phyloP scores from a whole-genome alignment of 1,140 invertebrate species.

The Colletes gigas region DNA sequence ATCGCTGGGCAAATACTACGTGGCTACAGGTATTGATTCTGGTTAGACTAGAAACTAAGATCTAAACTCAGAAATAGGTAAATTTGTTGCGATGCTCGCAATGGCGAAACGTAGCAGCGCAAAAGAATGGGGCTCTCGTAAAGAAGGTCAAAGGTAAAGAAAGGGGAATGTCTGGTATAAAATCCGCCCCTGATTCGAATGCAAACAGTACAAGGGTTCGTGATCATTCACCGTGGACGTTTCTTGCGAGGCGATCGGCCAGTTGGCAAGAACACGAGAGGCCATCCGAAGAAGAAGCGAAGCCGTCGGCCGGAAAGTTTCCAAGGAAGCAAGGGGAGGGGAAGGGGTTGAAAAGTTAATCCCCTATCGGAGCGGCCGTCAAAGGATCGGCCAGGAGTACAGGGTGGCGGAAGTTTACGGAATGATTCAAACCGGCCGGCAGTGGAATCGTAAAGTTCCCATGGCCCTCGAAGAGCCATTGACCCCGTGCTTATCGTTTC shows the following conservation, averaged over 20 bases:
- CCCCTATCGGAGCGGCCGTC: slow-evolving; percentile 24
- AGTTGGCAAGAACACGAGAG: slow-evolving; percentile 7
- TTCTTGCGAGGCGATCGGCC: not conserved
- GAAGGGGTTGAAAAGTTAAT: slow-evolving; percentile 43
- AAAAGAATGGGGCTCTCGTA: too few relatives aligned
- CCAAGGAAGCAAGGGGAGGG: not conserved
- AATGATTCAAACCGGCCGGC: slow-evolving; percentile 44
- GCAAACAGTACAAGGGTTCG: not conserved
- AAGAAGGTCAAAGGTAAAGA: too few relatives aligned
- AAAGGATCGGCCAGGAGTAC: slow-evolving; percentile 3
- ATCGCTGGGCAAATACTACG: too few relatives aligned
- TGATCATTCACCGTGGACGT: not conserved
- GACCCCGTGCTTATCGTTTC: slow-evolving; percentile 49
- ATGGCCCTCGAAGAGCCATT: slow-evolving; percentile 45
- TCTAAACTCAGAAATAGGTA: too few relatives aligned
- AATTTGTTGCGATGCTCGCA: too few relatives aligned
- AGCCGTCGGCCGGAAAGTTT: slow-evolving; percentile 21
- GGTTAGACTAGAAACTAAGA: too few relatives aligned
- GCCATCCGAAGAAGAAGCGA: slow-evolving; percentile 8
- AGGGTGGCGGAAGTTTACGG: slow-evolving; percentile 42
- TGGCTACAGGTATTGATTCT: too few relatives aligned
- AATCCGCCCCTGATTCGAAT: not conserved
- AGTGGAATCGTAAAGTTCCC: slow-evolving; percentile 43
- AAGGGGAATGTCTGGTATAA: not conserved
- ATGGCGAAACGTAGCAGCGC: too few relatives aligned